Evolutionary conservation across 2,113 vertebrate genomes (phyloP).

Genomic region (Leptodactylus fuscus): DNA sequence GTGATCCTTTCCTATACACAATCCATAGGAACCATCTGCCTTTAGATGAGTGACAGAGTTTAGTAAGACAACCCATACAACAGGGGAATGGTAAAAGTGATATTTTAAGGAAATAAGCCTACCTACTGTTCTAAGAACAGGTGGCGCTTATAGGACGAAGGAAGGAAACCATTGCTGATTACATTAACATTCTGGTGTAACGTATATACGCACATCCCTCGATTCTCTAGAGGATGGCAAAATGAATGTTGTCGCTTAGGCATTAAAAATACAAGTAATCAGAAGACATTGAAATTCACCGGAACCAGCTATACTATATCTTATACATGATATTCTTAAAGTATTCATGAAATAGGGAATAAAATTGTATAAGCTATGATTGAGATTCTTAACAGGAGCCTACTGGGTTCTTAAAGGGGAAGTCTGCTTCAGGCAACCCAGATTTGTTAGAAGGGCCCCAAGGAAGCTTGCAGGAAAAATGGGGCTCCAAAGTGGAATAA

Average conservation of each 20-base stretch:
- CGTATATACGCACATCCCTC: background rate
- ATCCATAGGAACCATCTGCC: too few species aligned
- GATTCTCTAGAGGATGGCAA: background rate
- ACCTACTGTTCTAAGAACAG: background rate
- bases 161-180: background rate
- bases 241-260: background rate
- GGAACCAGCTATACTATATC: background rate
- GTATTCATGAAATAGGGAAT: background rate
- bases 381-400: too few species aligned
- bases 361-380: too few species aligned
- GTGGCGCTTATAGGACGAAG: background rate
- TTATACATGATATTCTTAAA: background rate
- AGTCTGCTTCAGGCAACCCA: too few species aligned
- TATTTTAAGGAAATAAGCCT: background rate
- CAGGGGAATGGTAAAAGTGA: too few species aligned
- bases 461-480: too few species aligned
- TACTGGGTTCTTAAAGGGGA: background rate
- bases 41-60: too few species aligned
- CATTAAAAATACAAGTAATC: conserved; percentile 5
- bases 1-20: too few species aligned
- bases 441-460: too few species aligned
- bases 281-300: background rate
- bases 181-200: conserved; percentile 8
- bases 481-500: too few species aligned
- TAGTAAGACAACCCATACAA: too few species aligned